Conservation (phyloP, 2,888 invertebrate genomes). For the Machimus atricapillus region DNA sequence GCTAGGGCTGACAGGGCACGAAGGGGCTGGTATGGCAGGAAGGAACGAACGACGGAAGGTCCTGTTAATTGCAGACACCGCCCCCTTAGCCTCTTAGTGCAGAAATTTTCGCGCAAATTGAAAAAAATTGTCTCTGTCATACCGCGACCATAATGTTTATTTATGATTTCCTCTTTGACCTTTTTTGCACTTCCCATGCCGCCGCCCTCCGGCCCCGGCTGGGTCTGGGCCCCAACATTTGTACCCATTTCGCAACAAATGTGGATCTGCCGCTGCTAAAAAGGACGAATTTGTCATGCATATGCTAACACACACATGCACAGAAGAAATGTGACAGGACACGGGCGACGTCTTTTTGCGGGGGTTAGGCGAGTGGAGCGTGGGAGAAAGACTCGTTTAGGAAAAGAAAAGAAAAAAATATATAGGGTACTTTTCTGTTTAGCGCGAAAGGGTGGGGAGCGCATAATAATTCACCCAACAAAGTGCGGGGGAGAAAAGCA, state of each 20-base stretch:
- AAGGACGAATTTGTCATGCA: slow-evolving; percentile 40
- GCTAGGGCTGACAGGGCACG: background rate
- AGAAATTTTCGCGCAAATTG: slow-evolving; percentile 18
- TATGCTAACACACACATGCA: slow-evolving; percentile 2
- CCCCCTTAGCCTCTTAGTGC: slow-evolving; percentile 28
- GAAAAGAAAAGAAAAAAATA: background rate
- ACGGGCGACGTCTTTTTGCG: background rate
- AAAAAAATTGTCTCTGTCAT: slow-evolving; percentile 35
- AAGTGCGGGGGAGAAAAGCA: background rate
- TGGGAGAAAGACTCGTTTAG: background rate
- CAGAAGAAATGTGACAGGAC: slow-evolving; percentile 25
- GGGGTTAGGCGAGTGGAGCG: background rate
- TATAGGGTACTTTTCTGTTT: background rate
- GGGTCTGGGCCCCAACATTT: background rate
- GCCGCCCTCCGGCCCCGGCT: background rate
- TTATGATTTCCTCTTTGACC: slow-evolving; percentile 34
- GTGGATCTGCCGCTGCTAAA: slow-evolving; percentile 18
- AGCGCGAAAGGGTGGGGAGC: background rate
- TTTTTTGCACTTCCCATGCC: background rate
- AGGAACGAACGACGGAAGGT: background rate
- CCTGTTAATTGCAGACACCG: slow-evolving; percentile 24
- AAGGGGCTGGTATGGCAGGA: background rate
- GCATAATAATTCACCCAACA: slow-evolving; percentile 21
- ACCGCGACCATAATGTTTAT: slow-evolving; percentile 35
- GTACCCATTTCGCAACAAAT: slow-evolving; percentile 32